These are phyloP conservation scores for Lypha dubia DNA, from an alignment of 2,888 invertebrate species.

Conservation along the genomic window DNA sequence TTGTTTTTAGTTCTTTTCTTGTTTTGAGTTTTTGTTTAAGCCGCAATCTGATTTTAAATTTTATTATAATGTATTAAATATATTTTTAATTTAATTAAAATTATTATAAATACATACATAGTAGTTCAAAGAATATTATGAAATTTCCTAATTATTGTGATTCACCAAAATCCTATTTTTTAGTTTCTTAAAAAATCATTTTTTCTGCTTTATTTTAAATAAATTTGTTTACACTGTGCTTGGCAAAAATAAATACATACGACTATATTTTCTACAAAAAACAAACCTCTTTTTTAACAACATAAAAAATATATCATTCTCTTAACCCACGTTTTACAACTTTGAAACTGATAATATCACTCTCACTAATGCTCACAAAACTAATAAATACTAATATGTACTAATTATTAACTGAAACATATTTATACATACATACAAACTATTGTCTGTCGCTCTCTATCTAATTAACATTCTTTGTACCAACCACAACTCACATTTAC, in stretches of 20 bases:
- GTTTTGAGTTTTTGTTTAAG: constrained; percentile 37
- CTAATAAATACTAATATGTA: too few relatives aligned
- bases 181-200: background rate
- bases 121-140: constrained; percentile 65
- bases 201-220: constrained; percentile 6
- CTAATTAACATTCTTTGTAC: background rate
- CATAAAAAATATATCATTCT: constrained; percentile 18
- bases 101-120: constrained; percentile 25
- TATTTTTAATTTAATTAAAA: constrained; percentile 65
- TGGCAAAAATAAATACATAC: background rate
- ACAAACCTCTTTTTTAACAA: background rate
- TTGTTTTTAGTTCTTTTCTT: background rate
- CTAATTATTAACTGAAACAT: constrained; percentile 8
- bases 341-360: constrained; percentile 54
- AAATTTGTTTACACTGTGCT: constrained; percentile 10
- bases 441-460: constrained; percentile 10
- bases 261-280: background rate
- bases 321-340: constrained; percentile 24
- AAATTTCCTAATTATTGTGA: constrained; percentile 69
- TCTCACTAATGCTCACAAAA: constrained; percentile 23
- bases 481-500: constrained; percentile 12
- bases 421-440: background rate
- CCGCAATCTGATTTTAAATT: constrained; percentile 35
- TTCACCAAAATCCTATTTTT: constrained; percentile 31
- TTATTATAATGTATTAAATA: constrained; percentile 39